Evolutionary conservation across 2,888 invertebrate genomes (phyloP).

Genomic region (Amiota minor): DNA sequence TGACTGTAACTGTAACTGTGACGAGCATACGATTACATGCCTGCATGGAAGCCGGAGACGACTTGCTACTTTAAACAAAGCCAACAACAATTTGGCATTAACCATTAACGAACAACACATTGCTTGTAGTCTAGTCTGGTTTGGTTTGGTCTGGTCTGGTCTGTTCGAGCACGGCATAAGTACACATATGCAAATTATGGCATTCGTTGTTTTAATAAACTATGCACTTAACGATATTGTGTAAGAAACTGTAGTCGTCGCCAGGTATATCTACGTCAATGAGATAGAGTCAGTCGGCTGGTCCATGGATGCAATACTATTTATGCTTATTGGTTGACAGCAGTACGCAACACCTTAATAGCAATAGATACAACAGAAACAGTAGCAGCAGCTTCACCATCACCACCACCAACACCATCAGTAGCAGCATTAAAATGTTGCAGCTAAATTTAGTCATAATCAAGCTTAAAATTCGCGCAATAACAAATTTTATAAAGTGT

Average conservation of each 20-base stretch:
- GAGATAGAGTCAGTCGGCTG: too few relatives aligned
- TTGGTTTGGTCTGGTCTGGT: not conserved
- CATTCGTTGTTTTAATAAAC: constrained; percentile 48
- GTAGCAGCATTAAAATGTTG: not conserved
- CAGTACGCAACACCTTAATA: constrained; percentile 37
- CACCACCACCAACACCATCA: too few relatives aligned
- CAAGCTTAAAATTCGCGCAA: constrained; percentile 42
- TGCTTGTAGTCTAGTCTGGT: constrained; percentile 38
- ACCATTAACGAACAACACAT: constrained; percentile 25
- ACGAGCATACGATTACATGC: not conserved
- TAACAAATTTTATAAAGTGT: constrained; percentile 5
- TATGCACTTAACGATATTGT: constrained; percentile 55
- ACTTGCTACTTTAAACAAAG: not conserved
- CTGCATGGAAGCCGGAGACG: too few relatives aligned
- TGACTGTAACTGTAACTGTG: constrained; percentile 1
- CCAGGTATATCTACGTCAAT: too few relatives aligned
- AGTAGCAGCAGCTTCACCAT: constrained; percentile 19
- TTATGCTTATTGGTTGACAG: constrained; percentile 61
- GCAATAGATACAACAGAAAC: constrained; percentile 33
- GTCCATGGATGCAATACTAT: constrained; percentile 43
- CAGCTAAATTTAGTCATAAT: constrained; percentile 49
- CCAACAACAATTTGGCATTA: not conserved
- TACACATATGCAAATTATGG: constrained; percentile 18
- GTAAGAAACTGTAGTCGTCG: not conserved
- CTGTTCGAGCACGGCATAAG: constrained; percentile 24